Evolutionary conservation across 2,113 vertebrate genomes (phyloP).

Genomic region (Rhinogobius similis): DNA sequence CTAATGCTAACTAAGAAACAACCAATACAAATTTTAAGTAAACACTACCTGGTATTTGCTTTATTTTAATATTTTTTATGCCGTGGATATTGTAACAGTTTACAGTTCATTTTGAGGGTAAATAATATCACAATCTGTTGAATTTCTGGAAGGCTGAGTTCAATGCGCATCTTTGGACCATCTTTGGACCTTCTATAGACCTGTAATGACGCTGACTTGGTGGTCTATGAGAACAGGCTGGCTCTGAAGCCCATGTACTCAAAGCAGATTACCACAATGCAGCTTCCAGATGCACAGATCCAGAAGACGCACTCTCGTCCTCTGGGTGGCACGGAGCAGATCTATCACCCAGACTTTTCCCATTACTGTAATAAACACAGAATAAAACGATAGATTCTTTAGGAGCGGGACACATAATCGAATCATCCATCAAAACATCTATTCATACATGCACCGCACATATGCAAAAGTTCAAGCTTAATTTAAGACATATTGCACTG

Average conservation of each 20-base stretch:
- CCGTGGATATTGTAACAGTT: no score
- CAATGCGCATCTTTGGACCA: background rate
- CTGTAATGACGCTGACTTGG: constrained; percentile 63
- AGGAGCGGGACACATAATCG: constrained; percentile 55
- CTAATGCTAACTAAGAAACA: no score
- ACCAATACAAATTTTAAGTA: no score
- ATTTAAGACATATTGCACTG: background rate
- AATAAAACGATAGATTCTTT: constrained; percentile 64
- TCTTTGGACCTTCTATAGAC: constrained; percentile 49
- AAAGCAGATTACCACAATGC: constrained; percentile 72
- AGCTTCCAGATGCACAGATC: constrained; percentile 72
- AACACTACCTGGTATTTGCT: no score
- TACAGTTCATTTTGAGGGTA: no score
- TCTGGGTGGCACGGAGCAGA: constrained; percentile 75
- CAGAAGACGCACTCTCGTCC: constrained; percentile 48
- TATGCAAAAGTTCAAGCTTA: background rate
- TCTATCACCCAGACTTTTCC: constrained; percentile 73
- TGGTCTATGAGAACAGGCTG: constrained; percentile 78
- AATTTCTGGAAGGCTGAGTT: constrained; percentile 10
- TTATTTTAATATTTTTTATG: no score
- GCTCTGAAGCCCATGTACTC: constrained; percentile 73
- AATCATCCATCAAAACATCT: constrained; percentile 46
- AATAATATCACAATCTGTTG: no score
- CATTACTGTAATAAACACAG: constrained; percentile 76
- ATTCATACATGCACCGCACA: constrained; percentile 7